Evolutionary conservation across 2,113 vertebrate species (phyloP).

Genomic region (Nothobranchius kuhntae): DNA sequence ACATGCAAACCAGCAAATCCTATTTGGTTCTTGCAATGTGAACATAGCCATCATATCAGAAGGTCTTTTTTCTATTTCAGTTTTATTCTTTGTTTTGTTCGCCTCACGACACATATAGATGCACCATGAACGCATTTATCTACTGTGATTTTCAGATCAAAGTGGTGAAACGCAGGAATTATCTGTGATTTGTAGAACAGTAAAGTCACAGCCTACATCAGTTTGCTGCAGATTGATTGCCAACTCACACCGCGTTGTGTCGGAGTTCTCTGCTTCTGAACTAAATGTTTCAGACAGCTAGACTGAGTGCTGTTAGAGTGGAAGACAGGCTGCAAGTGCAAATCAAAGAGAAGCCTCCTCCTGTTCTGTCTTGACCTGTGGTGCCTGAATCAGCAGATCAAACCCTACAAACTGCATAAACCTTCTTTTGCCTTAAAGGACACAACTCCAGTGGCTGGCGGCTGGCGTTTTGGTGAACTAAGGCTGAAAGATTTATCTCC

Average conservation of each 20-base stretch:
- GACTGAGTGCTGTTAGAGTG: background rate
- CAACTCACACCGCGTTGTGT: background rate
- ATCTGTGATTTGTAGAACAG: background rate
- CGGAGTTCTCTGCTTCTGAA: background rate
- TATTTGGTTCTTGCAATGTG: too few relatives aligned
- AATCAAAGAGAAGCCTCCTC: slow-evolving; percentile 8
- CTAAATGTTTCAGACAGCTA: background rate
- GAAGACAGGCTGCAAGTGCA: slow-evolving; percentile 9
- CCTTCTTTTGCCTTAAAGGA: background rate
- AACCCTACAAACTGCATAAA: background rate
- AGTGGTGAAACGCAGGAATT: background rate
- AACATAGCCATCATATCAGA: too few relatives aligned
- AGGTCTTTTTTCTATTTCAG: background rate
- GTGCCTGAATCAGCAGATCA: slow-evolving; percentile 7
- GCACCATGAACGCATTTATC: background rate
- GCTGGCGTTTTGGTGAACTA: background rate
- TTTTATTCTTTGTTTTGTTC: background rate
- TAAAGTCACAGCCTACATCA: background rate
- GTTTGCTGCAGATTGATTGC: background rate
- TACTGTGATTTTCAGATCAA: background rate
- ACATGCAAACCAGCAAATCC: too few relatives aligned
- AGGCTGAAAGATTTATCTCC: background rate
- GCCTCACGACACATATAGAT: background rate
- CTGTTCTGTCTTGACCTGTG: background rate
- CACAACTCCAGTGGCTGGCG: background rate